A percentile compares a stretch with the other conserved stretches of the same genome.
Conservation (phyloP, 2,113 vertebrate genomes). For the Eleginops maclovinus region DNA sequence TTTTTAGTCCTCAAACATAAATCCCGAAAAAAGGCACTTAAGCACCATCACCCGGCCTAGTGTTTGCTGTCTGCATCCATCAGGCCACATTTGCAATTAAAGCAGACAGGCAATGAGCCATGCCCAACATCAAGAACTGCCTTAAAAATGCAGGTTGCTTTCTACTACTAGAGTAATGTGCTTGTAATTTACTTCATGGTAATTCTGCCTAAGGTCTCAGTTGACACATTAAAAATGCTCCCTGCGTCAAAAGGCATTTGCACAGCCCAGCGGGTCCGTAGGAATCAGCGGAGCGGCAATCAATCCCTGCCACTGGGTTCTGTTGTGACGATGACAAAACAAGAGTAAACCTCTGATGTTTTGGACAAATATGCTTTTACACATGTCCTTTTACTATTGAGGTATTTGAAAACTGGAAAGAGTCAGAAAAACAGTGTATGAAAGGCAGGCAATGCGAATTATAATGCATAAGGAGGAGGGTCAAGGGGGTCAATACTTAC, state of each 20-base stretch:
- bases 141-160: slow-evolving; percentile 5
- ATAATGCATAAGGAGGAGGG: slow-evolving; percentile 1
- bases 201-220: slow-evolving; percentile 63
- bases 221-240: slow-evolving; percentile 73
- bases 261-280: slow-evolving; percentile 65
- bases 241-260: slow-evolving; percentile 71
- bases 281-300: slow-evolving; percentile 68
- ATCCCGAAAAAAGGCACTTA: not conserved
- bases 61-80: slow-evolving; percentile 8
- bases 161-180: slow-evolving; percentile 29
- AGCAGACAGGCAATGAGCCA: slow-evolving; percentile 20
- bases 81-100: slow-evolving; percentile 34
- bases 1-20: not conserved
- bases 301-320: slow-evolving; percentile 69
- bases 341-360: slow-evolving; percentile 32
- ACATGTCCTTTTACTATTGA: slow-evolving; percentile 10
- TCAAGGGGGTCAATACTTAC: not conserved
- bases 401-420: not conserved
- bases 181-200: slow-evolving; percentile 56
- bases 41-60: not conserved
- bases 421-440: not conserved
- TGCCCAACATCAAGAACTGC: slow-evolving; percentile 11
- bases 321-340: slow-evolving; percentile 45
- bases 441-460: not conserved
- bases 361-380: slow-evolving; percentile 26